A percentile compares a stretch with the other conserved stretches of the same genome.
Evolutionary conservation across 2,797 vertebrate species (phyloP).

Genomic region (Myiotriccus ornatus): DNA sequence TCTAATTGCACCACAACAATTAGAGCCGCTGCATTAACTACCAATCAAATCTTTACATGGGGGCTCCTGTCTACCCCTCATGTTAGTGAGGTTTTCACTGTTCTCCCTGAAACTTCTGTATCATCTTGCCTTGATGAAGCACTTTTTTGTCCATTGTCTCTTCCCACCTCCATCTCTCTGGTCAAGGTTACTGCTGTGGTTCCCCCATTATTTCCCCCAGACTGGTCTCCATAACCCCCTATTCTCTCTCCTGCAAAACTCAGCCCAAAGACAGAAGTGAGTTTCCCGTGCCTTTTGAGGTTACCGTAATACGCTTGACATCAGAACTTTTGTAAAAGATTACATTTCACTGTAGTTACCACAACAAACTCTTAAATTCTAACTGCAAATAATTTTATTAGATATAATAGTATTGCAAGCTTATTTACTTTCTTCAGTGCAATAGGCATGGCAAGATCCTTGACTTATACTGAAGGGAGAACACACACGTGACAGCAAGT

Average conservation of each 20-base stretch:
- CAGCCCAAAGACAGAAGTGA: background rate
- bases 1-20: background rate
- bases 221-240: background rate
- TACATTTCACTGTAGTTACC: background rate
- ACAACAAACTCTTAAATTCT: background rate
- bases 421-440: background rate
- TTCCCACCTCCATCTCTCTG: background rate
- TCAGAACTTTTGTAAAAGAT: fast-evolving
- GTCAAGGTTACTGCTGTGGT: background rate
- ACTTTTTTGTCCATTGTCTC: no score
- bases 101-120: background rate
- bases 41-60: background rate
- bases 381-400: background rate
- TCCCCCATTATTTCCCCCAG: background rate
- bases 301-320: background rate
- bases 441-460: background rate
- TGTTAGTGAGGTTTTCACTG: background rate
- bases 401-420: background rate
- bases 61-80: background rate
- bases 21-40: background rate
- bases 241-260: background rate
- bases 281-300: background rate
- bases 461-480: background rate
- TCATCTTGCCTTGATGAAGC: background rate
- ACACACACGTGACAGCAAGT: background rate